Evolutionary conservation across 2,113 vertebrate genomes (phyloP).

Genomic region (Laterallus jamaicensis): DNA sequence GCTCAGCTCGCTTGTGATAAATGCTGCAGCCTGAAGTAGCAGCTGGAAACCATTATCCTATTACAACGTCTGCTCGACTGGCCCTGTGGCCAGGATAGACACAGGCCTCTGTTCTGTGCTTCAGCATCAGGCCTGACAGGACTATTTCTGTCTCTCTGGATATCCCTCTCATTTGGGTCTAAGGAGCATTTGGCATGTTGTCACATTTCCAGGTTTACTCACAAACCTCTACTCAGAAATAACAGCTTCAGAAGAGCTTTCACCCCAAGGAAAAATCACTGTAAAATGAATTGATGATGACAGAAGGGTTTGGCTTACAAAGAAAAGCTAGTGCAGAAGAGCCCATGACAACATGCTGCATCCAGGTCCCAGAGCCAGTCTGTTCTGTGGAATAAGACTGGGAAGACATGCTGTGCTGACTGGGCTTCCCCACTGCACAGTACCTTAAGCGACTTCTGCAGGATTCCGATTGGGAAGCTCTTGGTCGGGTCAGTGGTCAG

Average conservation of each 20-base stretch:
- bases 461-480: constrained; percentile 91
- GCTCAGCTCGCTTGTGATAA: constrained; percentile 14
- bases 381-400: background rate
- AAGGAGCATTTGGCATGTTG: background rate
- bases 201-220: background rate
- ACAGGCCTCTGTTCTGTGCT: background rate
- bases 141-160: background rate
- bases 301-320: background rate
- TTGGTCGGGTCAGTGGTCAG: constrained; percentile 91
- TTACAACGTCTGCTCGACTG: background rate
- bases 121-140: background rate
- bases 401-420: background rate
- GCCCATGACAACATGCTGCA: background rate
- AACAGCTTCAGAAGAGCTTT: background rate
- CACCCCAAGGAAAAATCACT: background rate
- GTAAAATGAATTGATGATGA: background rate
- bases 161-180: background rate
- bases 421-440: background rate
- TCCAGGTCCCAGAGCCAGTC: background rate
- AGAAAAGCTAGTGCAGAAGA: background rate
- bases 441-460: constrained; percentile 96
- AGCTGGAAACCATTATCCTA: constrained; percentile 39
- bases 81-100: background rate
- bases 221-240: background rate
- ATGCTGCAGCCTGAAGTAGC: background rate